phyloP scores from a whole-genome alignment of 2,113 vertebrate species.

The Varanus komodoensis region DNA sequence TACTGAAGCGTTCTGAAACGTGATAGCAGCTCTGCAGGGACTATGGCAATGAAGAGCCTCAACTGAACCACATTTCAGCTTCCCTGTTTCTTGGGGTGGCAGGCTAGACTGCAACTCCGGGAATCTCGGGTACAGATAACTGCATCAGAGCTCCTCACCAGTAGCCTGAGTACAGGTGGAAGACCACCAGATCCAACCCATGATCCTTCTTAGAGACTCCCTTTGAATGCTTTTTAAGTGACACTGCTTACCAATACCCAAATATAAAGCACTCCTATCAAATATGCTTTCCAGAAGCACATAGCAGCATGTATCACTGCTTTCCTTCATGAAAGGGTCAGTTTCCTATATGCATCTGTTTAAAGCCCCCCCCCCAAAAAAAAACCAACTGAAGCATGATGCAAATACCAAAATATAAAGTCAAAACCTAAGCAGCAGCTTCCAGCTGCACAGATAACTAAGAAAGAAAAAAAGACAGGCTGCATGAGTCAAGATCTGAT shows the following conservation, averaged over 20 bases:
- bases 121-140: background rate
- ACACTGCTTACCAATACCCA: background rate
- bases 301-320: background rate
- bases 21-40: too few species aligned
- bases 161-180: background rate
- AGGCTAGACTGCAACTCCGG: background rate
- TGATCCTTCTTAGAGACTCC: background rate
- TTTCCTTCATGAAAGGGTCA: background rate
- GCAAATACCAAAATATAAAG: background rate
- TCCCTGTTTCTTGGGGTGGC: too few species aligned
- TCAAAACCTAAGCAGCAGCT: background rate
- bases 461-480: background rate
- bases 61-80: too few species aligned
- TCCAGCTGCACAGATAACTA: background rate
- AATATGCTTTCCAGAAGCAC: too few species aligned
- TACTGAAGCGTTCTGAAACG: too few species aligned
- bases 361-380: background rate
- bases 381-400: background rate
- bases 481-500: background rate
- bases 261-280: background rate
- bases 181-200: background rate
- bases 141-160: background rate
- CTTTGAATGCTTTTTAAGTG: background rate
- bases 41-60: too few species aligned
- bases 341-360: background rate